phyloP scores from a whole-genome alignment of 2,113 vertebrate genomes.

The Serilophus lunatus region DNA sequence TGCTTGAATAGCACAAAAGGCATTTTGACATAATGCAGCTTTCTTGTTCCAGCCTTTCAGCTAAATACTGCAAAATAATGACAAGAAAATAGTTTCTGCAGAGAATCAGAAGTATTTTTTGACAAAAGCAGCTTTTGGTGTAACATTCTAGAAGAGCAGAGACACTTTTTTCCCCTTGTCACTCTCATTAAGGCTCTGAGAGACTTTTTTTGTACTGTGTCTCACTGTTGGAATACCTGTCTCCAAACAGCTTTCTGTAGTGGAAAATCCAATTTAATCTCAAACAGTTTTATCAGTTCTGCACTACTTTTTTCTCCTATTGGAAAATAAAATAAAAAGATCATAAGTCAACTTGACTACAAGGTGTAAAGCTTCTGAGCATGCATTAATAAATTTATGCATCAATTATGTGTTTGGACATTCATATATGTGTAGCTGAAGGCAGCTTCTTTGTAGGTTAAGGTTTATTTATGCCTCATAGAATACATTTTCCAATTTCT shows the following conservation, averaged over 20 bases:
- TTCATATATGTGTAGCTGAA: slow-evolving; percentile 43
- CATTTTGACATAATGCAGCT: slow-evolving; percentile 41
- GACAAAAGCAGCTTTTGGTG: slow-evolving; percentile 30
- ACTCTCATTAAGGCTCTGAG: slow-evolving; percentile 64
- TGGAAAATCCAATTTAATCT: slow-evolving; percentile 76
- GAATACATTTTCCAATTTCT: slow-evolving; percentile 5
- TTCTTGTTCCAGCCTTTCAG: slow-evolving; percentile 43
- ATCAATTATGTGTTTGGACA: slow-evolving; percentile 63
- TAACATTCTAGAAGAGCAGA: slow-evolving; percentile 21
- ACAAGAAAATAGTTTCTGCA: slow-evolving; percentile 42
- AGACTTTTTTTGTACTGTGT: slow-evolving; percentile 30
- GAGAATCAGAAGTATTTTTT: slow-evolving; percentile 22
- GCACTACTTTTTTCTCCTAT: slow-evolving; percentile 58
- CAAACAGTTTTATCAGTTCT: slow-evolving; percentile 68
- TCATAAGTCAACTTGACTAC: slow-evolving; percentile 60
- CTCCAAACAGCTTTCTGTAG: slow-evolving; percentile 66
- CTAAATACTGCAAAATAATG: slow-evolving; percentile 15
- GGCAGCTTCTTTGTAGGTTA: slow-evolving; percentile 38
- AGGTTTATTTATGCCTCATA: slow-evolving; percentile 25
- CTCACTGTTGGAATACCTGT: slow-evolving; percentile 56
- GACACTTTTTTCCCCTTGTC: background rate
- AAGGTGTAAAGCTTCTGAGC: slow-evolving; percentile 58
- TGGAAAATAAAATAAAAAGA: slow-evolving; percentile 73
- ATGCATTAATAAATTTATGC: slow-evolving; percentile 68
- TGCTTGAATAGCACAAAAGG: background rate